Evolutionary conservation across 1,140 invertebrate genomes (phyloP).

Genomic region (Drosophila sulfurigaster): DNA sequence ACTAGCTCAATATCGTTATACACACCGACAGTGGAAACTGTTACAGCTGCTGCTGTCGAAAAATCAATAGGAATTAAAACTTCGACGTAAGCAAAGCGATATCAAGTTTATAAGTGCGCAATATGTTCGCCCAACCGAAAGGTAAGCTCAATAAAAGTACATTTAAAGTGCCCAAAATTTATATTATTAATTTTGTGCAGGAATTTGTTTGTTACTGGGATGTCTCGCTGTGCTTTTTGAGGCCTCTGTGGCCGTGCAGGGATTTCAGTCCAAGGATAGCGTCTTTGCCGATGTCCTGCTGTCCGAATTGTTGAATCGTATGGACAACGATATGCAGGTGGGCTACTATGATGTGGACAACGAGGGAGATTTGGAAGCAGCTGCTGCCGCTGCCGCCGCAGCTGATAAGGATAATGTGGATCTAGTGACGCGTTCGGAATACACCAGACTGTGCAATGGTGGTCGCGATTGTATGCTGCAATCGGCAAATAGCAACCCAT

Average conservation of each 20-base stretch:
- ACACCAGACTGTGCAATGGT: conserved; percentile 83
- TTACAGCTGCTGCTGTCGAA: conserved; percentile 54
- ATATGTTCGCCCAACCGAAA: conserved; percentile 60
- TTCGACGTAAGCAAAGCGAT: conserved; percentile 45
- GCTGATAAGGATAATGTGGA: conserved; percentile 72
- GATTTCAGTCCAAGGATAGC: conserved; percentile 71
- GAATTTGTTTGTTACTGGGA: conserved; percentile 33
- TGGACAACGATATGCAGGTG: conserved; percentile 89
- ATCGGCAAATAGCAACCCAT: conserved; percentile 87
- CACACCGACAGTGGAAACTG: conserved; percentile 29
- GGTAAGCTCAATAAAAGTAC: conserved; percentile 27
- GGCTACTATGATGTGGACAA: conserved; percentile 87
- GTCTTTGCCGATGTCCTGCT: conserved; percentile 88
- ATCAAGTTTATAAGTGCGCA: conserved; percentile 52
- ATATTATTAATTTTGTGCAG: conserved; percentile 25
- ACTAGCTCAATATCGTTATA: conserved; percentile 44
- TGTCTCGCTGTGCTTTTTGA: conserved; percentile 40
- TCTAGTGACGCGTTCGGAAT: conserved; percentile 86
- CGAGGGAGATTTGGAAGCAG: conserved; percentile 63
- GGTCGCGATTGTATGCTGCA: conserved; percentile 59
- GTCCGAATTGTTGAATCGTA: conserved; percentile 89
- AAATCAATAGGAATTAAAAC: conserved; percentile 66
- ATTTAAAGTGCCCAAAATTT: not conserved
- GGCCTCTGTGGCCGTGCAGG: conserved; percentile 30
- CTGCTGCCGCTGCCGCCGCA: conserved; percentile 61